Conservation (phyloP, 2,797 vertebrate species). For the Phylloscopus collybita region DNA sequence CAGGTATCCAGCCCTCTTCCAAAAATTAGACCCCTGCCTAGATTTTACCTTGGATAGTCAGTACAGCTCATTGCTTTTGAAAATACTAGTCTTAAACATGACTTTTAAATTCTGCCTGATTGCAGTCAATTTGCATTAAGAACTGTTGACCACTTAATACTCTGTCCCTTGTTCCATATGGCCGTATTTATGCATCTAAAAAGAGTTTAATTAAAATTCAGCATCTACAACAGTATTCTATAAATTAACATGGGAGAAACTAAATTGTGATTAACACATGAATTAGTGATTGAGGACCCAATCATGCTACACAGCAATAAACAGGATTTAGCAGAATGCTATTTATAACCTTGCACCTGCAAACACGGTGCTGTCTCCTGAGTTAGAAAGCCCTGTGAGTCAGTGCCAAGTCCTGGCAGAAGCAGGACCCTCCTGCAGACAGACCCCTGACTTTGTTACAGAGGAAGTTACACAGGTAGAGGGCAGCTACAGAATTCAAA, state of each 20-base stretch:
- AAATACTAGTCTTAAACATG: not conserved
- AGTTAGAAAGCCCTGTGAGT: conserved; percentile 59
- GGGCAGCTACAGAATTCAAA: conserved; percentile 15
- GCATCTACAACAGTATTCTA: conserved; percentile 58
- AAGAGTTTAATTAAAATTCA: conserved; percentile 58
- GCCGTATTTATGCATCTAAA: not conserved
- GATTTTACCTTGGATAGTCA: not conserved
- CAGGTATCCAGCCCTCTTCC: conserved; percentile 39
- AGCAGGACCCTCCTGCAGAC: conserved; percentile 18
- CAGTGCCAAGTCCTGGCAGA: not conserved
- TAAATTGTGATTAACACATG: conserved; percentile 53
- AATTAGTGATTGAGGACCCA: conserved; percentile 37
- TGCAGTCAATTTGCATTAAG: not conserved
- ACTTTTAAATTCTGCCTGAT: not conserved
- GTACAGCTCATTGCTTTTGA: not conserved
- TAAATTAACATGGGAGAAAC: conserved; percentile 57
- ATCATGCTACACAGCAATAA: conserved; percentile 36
- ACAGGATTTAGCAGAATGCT: conserved; percentile 61
- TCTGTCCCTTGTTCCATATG: conserved; percentile 3
- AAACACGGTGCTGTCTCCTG: conserved; percentile 63
- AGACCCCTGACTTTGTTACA: conserved; percentile 6
- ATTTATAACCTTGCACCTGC: conserved; percentile 60
- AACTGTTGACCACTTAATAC: not conserved
- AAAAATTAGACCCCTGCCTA: conserved; percentile 22
- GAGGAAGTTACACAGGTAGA: not conserved